Evolutionary conservation across 2,888 invertebrate genomes (phyloP), one percentile per base, ranked within the genome.

Genomic region (Drosophila sordidula): DNA sequence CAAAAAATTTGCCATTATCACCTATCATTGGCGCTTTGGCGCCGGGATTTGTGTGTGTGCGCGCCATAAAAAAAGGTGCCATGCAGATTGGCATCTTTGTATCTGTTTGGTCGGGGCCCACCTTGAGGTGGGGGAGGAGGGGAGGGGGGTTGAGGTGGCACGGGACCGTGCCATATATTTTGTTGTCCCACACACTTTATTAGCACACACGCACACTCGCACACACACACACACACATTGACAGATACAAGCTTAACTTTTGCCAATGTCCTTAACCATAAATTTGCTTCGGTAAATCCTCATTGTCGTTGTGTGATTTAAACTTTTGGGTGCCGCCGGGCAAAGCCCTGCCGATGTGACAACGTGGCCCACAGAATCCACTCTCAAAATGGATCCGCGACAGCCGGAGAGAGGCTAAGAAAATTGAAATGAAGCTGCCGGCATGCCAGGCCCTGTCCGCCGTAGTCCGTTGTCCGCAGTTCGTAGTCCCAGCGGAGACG

Each of bases 261-360:
- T 80, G 77, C 79, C 88, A 78, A 76, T 79, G 83, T 78, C 86
- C 82, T 87, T 80, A 84, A 82, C 89, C 83, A 91, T 91, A 91
- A 91, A 91, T 90, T 90, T 89, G 75, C 79, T 76, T 83, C 73
- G 72, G 79, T 71, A 90, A 90, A 90, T 91, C 90, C 91, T 78
- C 73, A 80, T 88, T 90, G 91, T 90, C 90, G 87, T 89, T 91
- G 80, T 90, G 90, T 90, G 91, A 90, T 90, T 90, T 91, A 90
- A 91, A 90, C 89, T 90, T 91, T 86, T 88, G 66, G 66, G 78
- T 72, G 56, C 73, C 11, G 22, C 41, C 38, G 36, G 36, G 44
- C 55, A 67, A 68, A 47, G 62, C 51, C 49, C 47, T 70, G 73
- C 57, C 73, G 65, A 57, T 54, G 62, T 77, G 78, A 69, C 47